These are phyloP conservation scores for Oxyura jamaicensis DNA, from an alignment of 2,113 vertebrate genomes.

Conservation along the genomic window DNA sequence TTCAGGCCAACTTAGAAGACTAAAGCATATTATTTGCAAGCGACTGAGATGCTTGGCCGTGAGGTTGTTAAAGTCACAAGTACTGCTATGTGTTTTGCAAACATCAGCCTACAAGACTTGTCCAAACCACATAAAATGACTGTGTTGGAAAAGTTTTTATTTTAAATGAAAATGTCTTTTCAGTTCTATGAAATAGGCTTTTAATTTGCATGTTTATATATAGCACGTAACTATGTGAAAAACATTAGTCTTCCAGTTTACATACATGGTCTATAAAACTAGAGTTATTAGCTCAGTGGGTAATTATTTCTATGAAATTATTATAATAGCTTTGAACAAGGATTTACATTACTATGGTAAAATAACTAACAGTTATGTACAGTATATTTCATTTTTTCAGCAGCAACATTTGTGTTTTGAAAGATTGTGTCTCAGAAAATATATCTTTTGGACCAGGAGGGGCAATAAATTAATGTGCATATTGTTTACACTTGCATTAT, in stretches of 20 bases:
- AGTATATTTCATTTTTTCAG: slow-evolving; percentile 50
- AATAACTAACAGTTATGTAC: slow-evolving; percentile 46
- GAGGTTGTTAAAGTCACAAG: neutral
- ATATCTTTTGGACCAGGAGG: slow-evolving; percentile 32
- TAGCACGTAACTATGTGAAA: slow-evolving; percentile 37
- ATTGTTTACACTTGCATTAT: neutral
- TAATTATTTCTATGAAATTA: slow-evolving; percentile 65
- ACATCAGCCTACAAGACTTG: neutral
- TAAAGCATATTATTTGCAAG: neutral
- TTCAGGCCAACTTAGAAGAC: neutral
- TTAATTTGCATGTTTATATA: slow-evolving; percentile 47
- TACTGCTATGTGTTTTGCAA: neutral
- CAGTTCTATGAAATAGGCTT: neutral
- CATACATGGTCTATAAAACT: slow-evolving; percentile 62
- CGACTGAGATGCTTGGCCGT: neutral
- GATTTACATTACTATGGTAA: slow-evolving; percentile 51
- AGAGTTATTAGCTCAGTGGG: slow-evolving; percentile 56
- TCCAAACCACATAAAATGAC: neutral
- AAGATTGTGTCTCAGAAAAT: slow-evolving; percentile 23
- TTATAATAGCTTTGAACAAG: slow-evolving; percentile 60
- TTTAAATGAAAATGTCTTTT: neutral
- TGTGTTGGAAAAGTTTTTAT: neutral
- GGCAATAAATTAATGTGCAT: slow-evolving; percentile 5
- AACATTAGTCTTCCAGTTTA: slow-evolving; percentile 50
- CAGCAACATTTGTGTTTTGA: slow-evolving; percentile 33